phyloP scores from a whole-genome alignment of 2,888 invertebrate species.

The Sabellastarte sp. region DNA sequence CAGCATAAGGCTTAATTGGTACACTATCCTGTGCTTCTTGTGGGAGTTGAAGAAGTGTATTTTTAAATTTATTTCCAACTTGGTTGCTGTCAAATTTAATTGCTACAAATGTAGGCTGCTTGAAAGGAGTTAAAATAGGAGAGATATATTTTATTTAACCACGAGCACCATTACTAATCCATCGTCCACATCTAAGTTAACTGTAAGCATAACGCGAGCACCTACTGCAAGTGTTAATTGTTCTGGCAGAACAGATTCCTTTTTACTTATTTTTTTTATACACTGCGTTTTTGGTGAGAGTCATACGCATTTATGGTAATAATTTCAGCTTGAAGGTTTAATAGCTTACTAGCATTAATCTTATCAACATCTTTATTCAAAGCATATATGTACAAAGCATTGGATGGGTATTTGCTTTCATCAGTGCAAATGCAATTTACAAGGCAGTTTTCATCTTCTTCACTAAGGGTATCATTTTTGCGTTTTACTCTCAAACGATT shows the following conservation, averaged over 20 bases:
- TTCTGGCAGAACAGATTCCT: background rate
- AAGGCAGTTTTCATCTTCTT: no score
- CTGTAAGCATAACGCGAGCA: conserved; percentile 1
- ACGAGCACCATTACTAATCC: background rate
- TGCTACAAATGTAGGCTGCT: background rate
- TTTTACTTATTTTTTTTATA: no score
- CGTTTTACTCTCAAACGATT: background rate
- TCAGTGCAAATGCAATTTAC: no score
- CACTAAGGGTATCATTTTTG: background rate
- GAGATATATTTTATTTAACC: background rate
- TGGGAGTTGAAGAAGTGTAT: no score
- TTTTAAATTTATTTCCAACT: no score
- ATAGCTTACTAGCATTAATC: background rate
- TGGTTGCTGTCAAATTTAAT: background rate
- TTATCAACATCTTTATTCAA: background rate
- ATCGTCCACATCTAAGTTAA: background rate
- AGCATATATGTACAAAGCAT: background rate
- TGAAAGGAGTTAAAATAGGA: background rate
- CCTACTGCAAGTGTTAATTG: background rate
- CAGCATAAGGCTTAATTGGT: no score
- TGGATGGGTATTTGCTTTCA: no score
- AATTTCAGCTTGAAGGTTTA: background rate
- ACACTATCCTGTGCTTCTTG: no score
- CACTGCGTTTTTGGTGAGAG: background rate
- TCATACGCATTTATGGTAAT: background rate